phyloP scores from a whole-genome alignment of 2,113 vertebrate genomes.

The Casuarius casuarius region DNA sequence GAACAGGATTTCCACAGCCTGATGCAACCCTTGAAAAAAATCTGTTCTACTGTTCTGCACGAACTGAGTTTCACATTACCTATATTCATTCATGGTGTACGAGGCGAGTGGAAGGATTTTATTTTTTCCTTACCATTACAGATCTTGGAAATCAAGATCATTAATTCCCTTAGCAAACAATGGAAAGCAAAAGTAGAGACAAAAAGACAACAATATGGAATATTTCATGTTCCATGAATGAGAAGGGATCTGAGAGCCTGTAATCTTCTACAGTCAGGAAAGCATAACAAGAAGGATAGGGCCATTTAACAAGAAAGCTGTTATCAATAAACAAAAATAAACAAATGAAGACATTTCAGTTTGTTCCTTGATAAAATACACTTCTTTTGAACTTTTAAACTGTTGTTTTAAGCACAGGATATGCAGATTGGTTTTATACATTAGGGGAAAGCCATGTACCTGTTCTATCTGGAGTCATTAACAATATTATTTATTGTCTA shows the following conservation, averaged over 20 bases:
- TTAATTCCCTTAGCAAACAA: not conserved
- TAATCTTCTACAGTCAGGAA: not conserved
- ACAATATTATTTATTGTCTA: not conserved
- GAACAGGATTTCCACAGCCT: not conserved
- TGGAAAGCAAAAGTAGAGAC: not conserved
- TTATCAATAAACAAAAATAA: not conserved
- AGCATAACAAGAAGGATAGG: not conserved
- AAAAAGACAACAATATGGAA: not conserved
- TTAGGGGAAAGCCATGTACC: not conserved
- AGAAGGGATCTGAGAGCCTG: not conserved
- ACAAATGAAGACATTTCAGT: rapidly evolving
- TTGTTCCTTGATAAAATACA: not conserved
- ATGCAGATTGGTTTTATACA: not conserved
- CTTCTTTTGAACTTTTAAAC: not conserved
- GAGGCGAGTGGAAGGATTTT: not conserved
- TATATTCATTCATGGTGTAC: not conserved
- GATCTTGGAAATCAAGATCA: not conserved
- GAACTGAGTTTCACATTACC: not conserved
- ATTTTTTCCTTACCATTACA: not conserved
- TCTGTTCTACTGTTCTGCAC: not conserved
- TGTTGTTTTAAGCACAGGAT: not conserved
- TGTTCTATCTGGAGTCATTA: not conserved
- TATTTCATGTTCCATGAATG: not conserved
- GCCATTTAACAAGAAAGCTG: not conserved
- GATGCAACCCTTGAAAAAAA: not conserved